Percentiles rank a stretch among this genome's conserved stretches.
Conservation (phyloP, 2,113 vertebrate species). For the Melanerpes formicivorus region DNA sequence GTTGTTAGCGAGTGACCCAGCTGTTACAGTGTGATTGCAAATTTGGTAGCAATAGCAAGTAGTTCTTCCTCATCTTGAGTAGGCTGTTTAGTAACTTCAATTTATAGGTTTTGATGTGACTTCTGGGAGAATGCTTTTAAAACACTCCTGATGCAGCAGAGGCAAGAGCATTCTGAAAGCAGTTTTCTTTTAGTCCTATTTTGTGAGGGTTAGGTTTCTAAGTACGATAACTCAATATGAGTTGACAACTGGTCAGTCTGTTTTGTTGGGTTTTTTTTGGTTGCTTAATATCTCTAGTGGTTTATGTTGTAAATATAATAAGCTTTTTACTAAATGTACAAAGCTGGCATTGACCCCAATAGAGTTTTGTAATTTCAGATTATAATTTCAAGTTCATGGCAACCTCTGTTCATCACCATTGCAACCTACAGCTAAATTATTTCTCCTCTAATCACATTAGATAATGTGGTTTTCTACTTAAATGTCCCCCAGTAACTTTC, state of each 20-base stretch:
- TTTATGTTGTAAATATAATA: constrained; percentile 63
- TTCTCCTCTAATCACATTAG: constrained; percentile 49
- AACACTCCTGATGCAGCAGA: background rate
- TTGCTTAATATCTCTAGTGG: background rate
- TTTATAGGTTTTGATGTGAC: background rate
- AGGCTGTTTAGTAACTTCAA: background rate
- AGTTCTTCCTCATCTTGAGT: background rate
- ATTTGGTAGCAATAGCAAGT: background rate
- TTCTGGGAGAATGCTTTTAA: background rate
- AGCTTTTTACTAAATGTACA: constrained; percentile 35
- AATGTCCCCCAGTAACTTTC: constrained; percentile 38
- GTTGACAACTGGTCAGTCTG: background rate
- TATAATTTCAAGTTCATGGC: constrained; percentile 47
- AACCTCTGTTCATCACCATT: constrained; percentile 49
- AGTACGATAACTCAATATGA: background rate
- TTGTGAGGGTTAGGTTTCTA: background rate
- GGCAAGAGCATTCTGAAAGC: background rate
- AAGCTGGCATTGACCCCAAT: constrained; percentile 37
- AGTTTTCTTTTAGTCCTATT: background rate
- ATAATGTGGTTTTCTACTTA: constrained; percentile 37
- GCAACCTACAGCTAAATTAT: background rate
- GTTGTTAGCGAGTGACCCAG: background rate
- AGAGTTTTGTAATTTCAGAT: constrained; percentile 17
- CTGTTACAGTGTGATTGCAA: fast-evolving
- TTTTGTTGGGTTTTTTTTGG: background rate